Evolutionary conservation across 2,888 invertebrate species (phyloP).

Genomic region (Cremastinae sp.): DNA sequence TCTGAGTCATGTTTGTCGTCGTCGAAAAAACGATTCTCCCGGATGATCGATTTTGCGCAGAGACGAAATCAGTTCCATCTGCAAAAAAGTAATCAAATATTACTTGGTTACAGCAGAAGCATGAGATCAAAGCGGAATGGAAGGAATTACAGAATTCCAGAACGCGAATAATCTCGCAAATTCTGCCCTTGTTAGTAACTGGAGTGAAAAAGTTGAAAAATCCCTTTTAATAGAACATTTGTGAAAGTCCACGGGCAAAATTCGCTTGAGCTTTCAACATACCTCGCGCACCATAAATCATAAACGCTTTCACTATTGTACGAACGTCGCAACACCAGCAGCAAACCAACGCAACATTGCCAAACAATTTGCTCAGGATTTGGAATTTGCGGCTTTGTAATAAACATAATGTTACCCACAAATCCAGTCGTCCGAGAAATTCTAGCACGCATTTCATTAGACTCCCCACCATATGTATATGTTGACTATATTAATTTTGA

Average conservation of each 20-base stretch:
- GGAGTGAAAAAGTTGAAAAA: slow-evolving; percentile 28
- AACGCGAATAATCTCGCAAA: not conserved
- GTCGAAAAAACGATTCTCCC: not conserved
- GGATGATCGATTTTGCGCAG: slow-evolving; percentile 7
- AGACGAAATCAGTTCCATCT: not conserved
- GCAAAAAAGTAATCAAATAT: no score
- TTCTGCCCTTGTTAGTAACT: slow-evolving; percentile 8
- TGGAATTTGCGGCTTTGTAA: slow-evolving; percentile 24
- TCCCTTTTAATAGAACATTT: slow-evolving; percentile 21
- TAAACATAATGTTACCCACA: slow-evolving; percentile 25
- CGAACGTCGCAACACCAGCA: slow-evolving; percentile 19
- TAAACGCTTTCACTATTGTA: slow-evolving; percentile 26
- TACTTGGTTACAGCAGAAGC: not conserved
- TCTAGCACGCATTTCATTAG: not conserved
- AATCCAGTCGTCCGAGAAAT: not conserved
- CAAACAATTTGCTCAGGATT: slow-evolving; percentile 33
- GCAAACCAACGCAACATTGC: slow-evolving; percentile 5
- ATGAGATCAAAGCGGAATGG: slow-evolving; percentile 14
- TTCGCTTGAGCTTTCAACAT: slow-evolving; percentile 25
- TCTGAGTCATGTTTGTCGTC: no score
- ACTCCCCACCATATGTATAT: no score
- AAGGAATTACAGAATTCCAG: slow-evolving; percentile 7
- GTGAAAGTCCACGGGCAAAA: slow-evolving; percentile 31
- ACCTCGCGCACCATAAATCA: slow-evolving; percentile 36
- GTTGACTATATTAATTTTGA: no score